Evolutionary conservation across 2,888 invertebrate genomes (phyloP), one percentile per base, ranked within the genome.

Genomic region (Priocnemis perturbator): DNA sequence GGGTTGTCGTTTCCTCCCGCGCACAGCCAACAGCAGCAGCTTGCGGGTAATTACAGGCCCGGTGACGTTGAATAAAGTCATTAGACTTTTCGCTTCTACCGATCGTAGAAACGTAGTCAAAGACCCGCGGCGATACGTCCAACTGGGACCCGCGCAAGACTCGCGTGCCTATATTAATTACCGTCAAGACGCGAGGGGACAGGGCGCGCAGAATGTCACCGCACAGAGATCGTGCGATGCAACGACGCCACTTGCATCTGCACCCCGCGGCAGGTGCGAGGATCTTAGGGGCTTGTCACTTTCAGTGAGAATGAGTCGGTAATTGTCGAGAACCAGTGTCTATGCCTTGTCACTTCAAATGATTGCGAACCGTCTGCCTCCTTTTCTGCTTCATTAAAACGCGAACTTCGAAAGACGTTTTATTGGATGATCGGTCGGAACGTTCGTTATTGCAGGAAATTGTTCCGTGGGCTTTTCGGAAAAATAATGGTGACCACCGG

Each of bases 1-100:
- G 83, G 81, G 83, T 78, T 77, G 71, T 50, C 77, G 76, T 76
- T 64, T 73, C 71, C 67, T 72, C 77, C 67, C 80, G 81, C 74
- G 73, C 76, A 67, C 67, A 37, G 61, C 20, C 62, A 62, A 60
- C 69, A 67, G 64, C 74, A 44, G 74, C 81, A 83, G 84, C 83
- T 86, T 85, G 83, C 83, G 85, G 87, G 85, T 88, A 88, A 88
- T 87, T 88, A 87, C 87, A 87, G 87, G 83, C 84, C 84, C 77
- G 78, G 78, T 83, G 82, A 84, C 83, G 82, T 86, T 86, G 85
- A 87, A 87, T 87, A 86, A 87, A 87, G 85, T 87, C 87, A 86
- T 87, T 87, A 86, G 82, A 84, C 86, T 87, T 85, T 59, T 63
- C 60, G 48, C 55, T 62, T 60, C 59, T 58, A 47, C 53, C 64